Conservation (phyloP, 2,797 vertebrate species). For the Crenuchus spilurus region DNA sequence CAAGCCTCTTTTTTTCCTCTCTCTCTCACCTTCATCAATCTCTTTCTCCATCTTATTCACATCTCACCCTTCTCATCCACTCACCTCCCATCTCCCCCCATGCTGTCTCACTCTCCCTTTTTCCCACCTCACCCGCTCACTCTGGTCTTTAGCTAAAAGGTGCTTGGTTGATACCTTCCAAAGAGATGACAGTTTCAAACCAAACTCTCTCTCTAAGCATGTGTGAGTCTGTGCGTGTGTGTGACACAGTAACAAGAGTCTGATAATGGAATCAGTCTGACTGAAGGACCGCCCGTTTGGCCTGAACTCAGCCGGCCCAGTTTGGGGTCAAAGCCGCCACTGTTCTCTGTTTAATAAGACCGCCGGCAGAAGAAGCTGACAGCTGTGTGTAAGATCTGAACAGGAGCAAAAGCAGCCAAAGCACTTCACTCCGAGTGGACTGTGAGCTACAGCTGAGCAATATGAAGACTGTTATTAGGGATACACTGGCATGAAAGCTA, state of each 20-base stretch:
- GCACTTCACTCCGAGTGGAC: conserved; percentile 19
- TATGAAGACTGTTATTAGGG: too few relatives aligned
- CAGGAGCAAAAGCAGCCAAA: conserved; percentile 3
- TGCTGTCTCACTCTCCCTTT: neutral
- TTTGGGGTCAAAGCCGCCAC: conserved; percentile 29
- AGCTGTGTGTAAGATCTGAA: conserved; percentile 30
- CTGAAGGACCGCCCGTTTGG: neutral
- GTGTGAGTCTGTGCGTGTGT: conserved; percentile 43
- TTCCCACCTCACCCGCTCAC: too few relatives aligned
- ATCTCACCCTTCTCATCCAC: fast-evolving
- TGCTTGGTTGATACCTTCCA: conserved; percentile 17
- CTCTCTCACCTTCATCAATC: too few relatives aligned
- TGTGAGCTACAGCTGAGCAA: neutral
- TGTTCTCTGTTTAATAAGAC: conserved; percentile 28
- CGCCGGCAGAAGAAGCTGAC: conserved; percentile 3
- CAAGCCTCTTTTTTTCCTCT: neutral
- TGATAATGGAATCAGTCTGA: conserved; percentile 30
- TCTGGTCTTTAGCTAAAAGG: neutral
- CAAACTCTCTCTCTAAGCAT: conserved; percentile 17
- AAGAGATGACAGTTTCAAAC: neutral
- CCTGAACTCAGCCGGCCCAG: conserved; percentile 12
- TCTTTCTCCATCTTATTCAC: neutral
- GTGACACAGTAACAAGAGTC: conserved; percentile 39
- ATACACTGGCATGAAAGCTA: neutral
- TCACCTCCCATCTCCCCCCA: neutral